Percentiles rank a stretch among this genome's conserved stretches.
Evolutionary conservation across 2,888 invertebrate genomes (phyloP).

Genomic region (Cosmopolites sordidus): DNA sequence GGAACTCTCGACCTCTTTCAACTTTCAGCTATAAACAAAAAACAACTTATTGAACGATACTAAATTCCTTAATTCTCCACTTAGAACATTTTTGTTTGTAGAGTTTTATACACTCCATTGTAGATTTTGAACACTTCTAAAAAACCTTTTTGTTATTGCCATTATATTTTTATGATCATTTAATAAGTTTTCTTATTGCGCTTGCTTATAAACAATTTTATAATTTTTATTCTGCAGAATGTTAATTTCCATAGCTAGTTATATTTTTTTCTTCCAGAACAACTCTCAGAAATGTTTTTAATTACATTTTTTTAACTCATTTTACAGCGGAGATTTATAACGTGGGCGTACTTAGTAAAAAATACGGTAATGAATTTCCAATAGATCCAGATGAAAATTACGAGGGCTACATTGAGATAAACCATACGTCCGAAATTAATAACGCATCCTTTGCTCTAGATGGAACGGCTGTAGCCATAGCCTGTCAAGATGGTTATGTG

Average conservation of each 20-base stretch:
- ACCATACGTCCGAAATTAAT: slow-evolving; percentile 62
- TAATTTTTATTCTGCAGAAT: no score
- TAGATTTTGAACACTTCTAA: no score
- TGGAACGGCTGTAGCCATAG: slow-evolving; percentile 90
- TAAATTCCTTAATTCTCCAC: no score
- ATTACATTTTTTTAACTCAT: slow-evolving; percentile 25
- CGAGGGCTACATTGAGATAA: slow-evolving; percentile 56
- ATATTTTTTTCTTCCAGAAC: neutral
- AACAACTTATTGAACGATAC: no score
- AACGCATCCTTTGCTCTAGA: slow-evolving; percentile 92
- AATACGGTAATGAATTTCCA: slow-evolving; percentile 46
- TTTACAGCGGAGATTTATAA: slow-evolving; percentile 55
- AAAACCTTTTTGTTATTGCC: no score
- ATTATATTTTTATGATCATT: neutral
- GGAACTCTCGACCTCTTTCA: no score
- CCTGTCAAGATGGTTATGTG: slow-evolving; percentile 81
- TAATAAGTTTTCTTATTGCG: neutral
- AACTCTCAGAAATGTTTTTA: slow-evolving; percentile 1
- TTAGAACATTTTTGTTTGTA: no score
- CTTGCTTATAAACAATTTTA: neutral
- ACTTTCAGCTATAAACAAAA: no score
- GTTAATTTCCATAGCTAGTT: no score
- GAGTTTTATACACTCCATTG: no score
- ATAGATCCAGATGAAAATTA: slow-evolving; percentile 45
- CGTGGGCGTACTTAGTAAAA: slow-evolving; percentile 48